These are phyloP conservation scores for Vanessa atalanta DNA, from an alignment of 1,140 invertebrate genomes.

Conservation along the genomic window DNA sequence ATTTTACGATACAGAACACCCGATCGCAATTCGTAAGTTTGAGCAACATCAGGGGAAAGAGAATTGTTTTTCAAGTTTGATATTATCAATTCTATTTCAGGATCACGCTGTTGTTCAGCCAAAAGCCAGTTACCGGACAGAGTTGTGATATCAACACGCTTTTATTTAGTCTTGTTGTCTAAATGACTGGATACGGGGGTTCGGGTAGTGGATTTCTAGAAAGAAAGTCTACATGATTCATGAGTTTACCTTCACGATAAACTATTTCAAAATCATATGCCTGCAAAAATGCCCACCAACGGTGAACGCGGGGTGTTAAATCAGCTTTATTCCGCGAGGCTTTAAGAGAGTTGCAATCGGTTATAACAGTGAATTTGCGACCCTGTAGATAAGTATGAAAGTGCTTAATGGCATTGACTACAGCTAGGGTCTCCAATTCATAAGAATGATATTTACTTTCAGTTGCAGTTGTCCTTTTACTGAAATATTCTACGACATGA, in stretches of 20 bases:
- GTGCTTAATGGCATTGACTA: slow-evolving; percentile 51
- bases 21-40: slow-evolving; percentile 37
- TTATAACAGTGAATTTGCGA: no score
- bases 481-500: background rate
- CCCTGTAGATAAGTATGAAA: no score
- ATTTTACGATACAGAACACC: slow-evolving; percentile 39
- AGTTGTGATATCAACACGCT: slow-evolving; percentile 1
- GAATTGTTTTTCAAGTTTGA: slow-evolving; percentile 7
- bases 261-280: no score
- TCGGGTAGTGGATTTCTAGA: no score
- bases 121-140: slow-evolving; percentile 24
- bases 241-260: no score
- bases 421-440: slow-evolving; percentile 62
- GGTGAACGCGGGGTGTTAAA: no score
- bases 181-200: no score
- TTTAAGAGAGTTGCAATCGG: no score
- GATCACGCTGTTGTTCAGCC: slow-evolving; percentile 38
- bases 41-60: slow-evolving; percentile 14
- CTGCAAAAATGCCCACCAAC: no score
- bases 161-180: slow-evolving; percentile 10
- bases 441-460: slow-evolving; percentile 55
- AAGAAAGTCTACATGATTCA: no score
- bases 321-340: no score
- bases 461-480: slow-evolving; percentile 11
- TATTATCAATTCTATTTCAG: slow-evolving; percentile 2